Percentiles rank a stretch among this genome's conserved stretches.
These are phyloP conservation scores for Heliconius ismenius DNA, from an alignment of 2,888 invertebrate genomes.

Conservation along the genomic window DNA sequence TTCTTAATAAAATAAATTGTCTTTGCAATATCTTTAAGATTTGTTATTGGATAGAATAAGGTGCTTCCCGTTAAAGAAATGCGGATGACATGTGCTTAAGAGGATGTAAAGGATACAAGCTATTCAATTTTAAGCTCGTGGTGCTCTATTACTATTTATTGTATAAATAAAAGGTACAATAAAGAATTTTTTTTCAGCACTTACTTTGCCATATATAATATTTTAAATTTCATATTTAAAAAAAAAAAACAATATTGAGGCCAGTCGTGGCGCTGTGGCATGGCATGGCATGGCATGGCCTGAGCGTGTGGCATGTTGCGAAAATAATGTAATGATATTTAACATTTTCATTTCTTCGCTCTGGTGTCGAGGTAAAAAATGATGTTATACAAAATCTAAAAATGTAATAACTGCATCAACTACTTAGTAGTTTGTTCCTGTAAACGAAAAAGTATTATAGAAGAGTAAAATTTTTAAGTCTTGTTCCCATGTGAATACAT, in stretches of 20 bases:
- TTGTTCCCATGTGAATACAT: neutral
- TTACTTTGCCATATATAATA: too few relatives aligned
- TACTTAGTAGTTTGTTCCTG: neutral
- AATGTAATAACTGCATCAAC: neutral
- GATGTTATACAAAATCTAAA: neutral
- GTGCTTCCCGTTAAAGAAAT: constrained; percentile 16
- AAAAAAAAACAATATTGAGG: too few relatives aligned
- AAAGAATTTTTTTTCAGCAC: too few relatives aligned
- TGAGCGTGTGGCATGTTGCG: too few relatives aligned
- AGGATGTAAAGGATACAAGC: neutral
- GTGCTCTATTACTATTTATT: neutral
- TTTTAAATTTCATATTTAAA: too few relatives aligned
- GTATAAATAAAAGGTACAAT: too few relatives aligned
- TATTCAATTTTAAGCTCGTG: constrained; percentile 4
- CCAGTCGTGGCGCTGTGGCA: too few relatives aligned
- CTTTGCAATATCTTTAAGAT: neutral
- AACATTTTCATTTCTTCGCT: too few relatives aligned
- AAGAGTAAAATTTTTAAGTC: neutral
- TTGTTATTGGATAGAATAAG: constrained; percentile 1
- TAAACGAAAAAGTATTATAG: neutral
- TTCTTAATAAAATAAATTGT: neutral
- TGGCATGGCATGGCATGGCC: too few relatives aligned
- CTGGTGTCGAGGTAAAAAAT: too few relatives aligned
- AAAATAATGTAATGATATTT: too few relatives aligned
- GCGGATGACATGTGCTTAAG: neutral